These are phyloP conservation scores for Neodiprion virginianus DNA, from an alignment of 1,140 invertebrate species.

Conservation along the genomic window DNA sequence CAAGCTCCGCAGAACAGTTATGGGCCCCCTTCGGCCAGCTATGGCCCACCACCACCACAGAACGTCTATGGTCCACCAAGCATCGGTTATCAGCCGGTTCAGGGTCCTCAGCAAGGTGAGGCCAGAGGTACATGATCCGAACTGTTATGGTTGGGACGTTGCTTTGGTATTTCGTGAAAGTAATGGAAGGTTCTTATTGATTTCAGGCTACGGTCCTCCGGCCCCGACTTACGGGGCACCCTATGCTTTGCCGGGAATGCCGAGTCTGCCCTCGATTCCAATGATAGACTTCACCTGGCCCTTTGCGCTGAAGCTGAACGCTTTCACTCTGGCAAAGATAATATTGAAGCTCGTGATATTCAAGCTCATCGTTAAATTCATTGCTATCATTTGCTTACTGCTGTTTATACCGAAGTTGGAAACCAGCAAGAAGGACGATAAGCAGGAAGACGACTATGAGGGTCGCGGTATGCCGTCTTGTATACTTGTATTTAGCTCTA, in stretches of 20 bases:
- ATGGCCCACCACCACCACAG: constrained; percentile 28
- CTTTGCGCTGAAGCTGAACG: constrained; percentile 68
- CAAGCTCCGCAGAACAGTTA: constrained; percentile 45
- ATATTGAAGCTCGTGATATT: constrained; percentile 76
- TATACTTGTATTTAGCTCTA: constrained; percentile 17
- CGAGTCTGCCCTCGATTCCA: constrained; percentile 62
- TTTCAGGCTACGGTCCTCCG: constrained; percentile 35
- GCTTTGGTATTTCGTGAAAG: constrained; percentile 9
- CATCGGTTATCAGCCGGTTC: constrained; percentile 60
- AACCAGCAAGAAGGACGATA: constrained; percentile 39
- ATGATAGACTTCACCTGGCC: constrained; percentile 49
- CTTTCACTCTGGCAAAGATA: constrained; percentile 75
- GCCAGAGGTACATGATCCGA: constrained; percentile 40
- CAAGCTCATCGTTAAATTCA: constrained; percentile 80
- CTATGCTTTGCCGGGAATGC: constrained; percentile 63
- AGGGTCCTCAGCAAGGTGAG: constrained; percentile 55
- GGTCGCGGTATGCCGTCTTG: constrained; percentile 26
- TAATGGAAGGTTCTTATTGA: not conserved
- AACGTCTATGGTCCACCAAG: constrained; percentile 39
- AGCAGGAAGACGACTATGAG: constrained; percentile 34
- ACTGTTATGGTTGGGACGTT: constrained; percentile 9
- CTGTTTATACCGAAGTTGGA: constrained; percentile 77
- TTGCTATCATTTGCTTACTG: constrained; percentile 74
- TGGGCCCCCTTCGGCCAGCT: constrained; percentile 48
- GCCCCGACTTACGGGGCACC: constrained; percentile 52